Evolutionary conservation across 2,888 invertebrate genomes (phyloP), one percentile per base, ranked within the genome.

Genomic region (Macrophya alboannulata): DNA sequence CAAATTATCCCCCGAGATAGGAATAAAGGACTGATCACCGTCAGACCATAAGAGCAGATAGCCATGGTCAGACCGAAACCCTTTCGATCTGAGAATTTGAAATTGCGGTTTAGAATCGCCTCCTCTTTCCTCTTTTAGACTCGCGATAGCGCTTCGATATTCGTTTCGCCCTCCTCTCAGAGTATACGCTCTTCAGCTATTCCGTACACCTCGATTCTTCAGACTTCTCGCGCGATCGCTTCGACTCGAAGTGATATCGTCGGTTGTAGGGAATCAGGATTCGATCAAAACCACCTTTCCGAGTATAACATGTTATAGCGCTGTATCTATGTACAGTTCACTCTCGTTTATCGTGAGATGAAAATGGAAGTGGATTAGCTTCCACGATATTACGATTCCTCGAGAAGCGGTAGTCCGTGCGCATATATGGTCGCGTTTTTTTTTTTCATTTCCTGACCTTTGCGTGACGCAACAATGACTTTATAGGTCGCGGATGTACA

Each of bases 101-200:
- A 43, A 81, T 81, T 25, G 31, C 77, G 31, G 25, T 6, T 43
- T 15, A 21, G 62, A 81, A 43, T 55, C 79, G 37, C 76, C 77
- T 81, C 79, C 83, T 87, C 65, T 82, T 86, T 72, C 65, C 55
- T 84, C 45, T 86, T 40, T 62, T 21, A 25, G 62, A 25, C 25
- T 62, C 25, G 62, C 25, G 62, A 62, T 62, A n/a, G 84, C 77
- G 45, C 48, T 45, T 48, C 76, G 12, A 76, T 37, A 51, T 51
- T 76, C 76, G 76, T 17, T 51, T 51, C 31, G 12, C 17, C 31
- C 51, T 31, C 31, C 86, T 85, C 37, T 43, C 45, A 25, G 43
- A n/a, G 17, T 51, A 74, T 45, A 12, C 51, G 71, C 25, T 45
- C 84, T 51, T 59, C 65, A 62, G 71, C n/a, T 43, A 0, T 37